phyloP scores from a whole-genome alignment of 2,888 invertebrate genomes.

The Kryphioiulus occultus region DNA sequence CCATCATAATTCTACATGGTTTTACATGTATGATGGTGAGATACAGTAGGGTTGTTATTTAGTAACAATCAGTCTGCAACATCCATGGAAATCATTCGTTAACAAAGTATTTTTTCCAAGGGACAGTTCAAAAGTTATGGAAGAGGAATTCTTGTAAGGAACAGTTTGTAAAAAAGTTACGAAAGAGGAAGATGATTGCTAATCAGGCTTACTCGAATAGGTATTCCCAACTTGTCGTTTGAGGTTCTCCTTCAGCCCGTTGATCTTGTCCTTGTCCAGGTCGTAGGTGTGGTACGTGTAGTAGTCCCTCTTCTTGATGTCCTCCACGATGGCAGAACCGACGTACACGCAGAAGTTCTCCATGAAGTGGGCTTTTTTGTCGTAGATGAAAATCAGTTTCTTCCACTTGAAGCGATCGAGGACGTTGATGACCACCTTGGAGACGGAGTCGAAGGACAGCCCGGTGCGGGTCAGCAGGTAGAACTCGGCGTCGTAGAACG shows the following conservation, averaged over 20 bases:
- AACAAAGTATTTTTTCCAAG: too few species aligned
- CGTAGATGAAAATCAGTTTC: constrained; percentile 77
- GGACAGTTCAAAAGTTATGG: too few species aligned
- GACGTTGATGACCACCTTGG: constrained; percentile 49
- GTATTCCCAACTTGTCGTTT: constrained; percentile 66
- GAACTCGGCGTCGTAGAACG: constrained; percentile 75
- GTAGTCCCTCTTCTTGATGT: constrained; percentile 62
- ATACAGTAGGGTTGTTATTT: too few species aligned
- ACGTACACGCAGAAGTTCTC: constrained; percentile 78
- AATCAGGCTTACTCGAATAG: constrained; percentile 76
- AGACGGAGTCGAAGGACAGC: constrained; percentile 59
- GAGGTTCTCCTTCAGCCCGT: constrained; percentile 72
- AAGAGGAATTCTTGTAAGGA: too few species aligned
- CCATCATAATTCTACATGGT: too few species aligned
- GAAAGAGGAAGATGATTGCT: too few species aligned
- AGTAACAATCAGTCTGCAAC: too few species aligned
- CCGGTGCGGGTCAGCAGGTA: constrained; percentile 81
- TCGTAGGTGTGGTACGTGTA: constrained; percentile 70
- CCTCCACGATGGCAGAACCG: constrained; percentile 75
- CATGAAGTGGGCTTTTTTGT: constrained; percentile 73
- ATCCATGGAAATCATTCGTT: too few species aligned
- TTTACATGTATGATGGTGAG: too few species aligned
- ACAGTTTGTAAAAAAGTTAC: too few species aligned
- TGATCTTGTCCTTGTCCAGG: constrained; percentile 67
- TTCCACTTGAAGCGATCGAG: constrained; percentile 70